Evolutionary conservation across 2,888 invertebrate genomes (phyloP).

Genomic region (Bembecia ichneumoniformis): DNA sequence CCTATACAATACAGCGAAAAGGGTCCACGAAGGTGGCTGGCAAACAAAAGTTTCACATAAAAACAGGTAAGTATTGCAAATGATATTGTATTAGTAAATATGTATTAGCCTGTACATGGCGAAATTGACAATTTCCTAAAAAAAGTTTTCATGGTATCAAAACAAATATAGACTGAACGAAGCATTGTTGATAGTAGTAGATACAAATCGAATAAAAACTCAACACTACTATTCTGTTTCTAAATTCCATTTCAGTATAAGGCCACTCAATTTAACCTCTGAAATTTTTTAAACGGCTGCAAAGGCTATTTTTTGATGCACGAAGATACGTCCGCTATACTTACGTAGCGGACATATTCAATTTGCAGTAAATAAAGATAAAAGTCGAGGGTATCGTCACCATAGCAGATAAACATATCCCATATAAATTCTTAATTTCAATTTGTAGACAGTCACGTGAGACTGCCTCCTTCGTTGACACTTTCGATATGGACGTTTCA

Average conservation of each 20-base stretch:
- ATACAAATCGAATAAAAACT: too few species aligned
- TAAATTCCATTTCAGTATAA: slow-evolving; percentile 6
- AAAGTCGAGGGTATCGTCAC: slow-evolving; percentile 8
- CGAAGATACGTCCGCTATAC: not conserved
- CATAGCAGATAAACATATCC: not conserved
- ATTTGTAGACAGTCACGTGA: too few species aligned
- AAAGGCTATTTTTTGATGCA: not conserved
- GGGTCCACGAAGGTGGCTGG: not conserved
- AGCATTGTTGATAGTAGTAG: too few species aligned
- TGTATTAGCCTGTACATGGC: too few species aligned
- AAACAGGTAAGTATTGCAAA: not conserved
- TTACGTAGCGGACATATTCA: slow-evolving; percentile 17
- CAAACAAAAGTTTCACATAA: not conserved
- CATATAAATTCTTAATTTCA: too few species aligned
- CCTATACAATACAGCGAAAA: not conserved
- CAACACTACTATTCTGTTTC: not conserved
- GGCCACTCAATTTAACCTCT: slow-evolving; percentile 7
- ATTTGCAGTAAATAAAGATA: slow-evolving; percentile 43
- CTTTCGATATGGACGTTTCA: too few species aligned
- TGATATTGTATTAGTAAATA: too few species aligned
- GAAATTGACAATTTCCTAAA: too few species aligned
- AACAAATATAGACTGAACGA: too few species aligned
- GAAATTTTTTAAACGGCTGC: slow-evolving; percentile 9
- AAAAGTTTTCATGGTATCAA: too few species aligned
- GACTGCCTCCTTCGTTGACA: too few species aligned